Percentiles rank a stretch among this genome's conserved stretches.
These are phyloP conservation scores for Chloroceryle aenea DNA, from an alignment of 2,113 vertebrate genomes.

Conservation along the genomic window DNA sequence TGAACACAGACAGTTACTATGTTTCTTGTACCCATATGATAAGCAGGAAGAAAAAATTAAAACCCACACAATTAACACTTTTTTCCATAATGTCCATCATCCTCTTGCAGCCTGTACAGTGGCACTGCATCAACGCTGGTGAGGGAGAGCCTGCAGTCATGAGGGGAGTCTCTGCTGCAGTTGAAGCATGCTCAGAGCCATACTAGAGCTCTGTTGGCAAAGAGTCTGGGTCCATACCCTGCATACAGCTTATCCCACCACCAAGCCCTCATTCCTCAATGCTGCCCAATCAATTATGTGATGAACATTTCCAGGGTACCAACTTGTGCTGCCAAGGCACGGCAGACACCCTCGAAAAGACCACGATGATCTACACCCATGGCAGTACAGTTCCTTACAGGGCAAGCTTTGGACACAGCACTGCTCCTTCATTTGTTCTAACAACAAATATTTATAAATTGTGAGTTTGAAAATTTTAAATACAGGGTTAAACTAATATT, in stretches of 20 bases:
- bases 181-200: rapidly evolving
- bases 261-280: not conserved
- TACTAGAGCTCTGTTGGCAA: not conserved
- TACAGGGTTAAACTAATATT: not conserved
- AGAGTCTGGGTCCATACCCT: rapidly evolving
- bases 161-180: rapidly evolving
- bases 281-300: rapidly evolving
- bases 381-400: rapidly evolving
- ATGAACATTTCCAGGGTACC: not conserved
- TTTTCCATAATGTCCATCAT: not conserved
- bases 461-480: not conserved
- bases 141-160: not conserved
- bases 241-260: not conserved
- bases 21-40: not conserved
- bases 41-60: not conserved
- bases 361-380: rapidly evolving
- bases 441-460: not conserved
- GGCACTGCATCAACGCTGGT: rapidly evolving
- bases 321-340: not conserved
- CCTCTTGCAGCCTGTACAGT: not conserved
- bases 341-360: rapidly evolving
- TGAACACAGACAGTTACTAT: not conserved
- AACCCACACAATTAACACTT: not conserved
- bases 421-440: not conserved
- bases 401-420: not conserved